Evolutionary conservation across 2,888 invertebrate species (phyloP), one percentile per base, ranked within the genome.

Genomic region (Sphecodes monilicornis): DNA sequence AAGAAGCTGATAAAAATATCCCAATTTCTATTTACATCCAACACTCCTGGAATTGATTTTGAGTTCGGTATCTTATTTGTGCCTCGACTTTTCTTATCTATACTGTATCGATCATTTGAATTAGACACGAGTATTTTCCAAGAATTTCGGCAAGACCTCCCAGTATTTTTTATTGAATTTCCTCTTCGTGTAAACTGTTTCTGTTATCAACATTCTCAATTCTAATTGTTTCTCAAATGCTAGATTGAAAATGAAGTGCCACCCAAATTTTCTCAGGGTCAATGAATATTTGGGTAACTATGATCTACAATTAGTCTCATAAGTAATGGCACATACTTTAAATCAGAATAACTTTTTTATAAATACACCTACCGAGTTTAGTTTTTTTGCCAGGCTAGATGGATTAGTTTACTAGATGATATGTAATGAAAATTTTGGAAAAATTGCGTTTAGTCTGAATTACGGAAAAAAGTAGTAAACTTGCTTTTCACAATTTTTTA

Each of bases 21-120:
- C 39, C n/a, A 0, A 1, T 18, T 41, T 29, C 41, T 66, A 32
- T 41, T 46, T 43, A 26, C n/a, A 39, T 54, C 6, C 16, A 18
- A 36, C 36, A 41, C 57, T 6, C 1, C n/a, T 5, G 60, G 16
- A 16, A 60, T 71, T 36, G 22, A 36, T 1, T 29, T 70, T 32
- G 2, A 41, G 13, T 22, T 54, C 10, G 22, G n/a, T 71, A 75
- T 70, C 64, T 75, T 54, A 39, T 50, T 78, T 78, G 13, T 41
- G 16, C 1, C 10, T 36, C 11, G 76, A 77, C 54, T 66, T 36
- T n/a, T 73, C n/a, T 16, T 41, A 39, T 54, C 13, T 13, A 32
- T 39, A 36, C 43, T 16, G 10, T 29, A 16, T 16, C 66, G 46
- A 66, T 68, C 26, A 26, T 16, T 36, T 18, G 36, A 46, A 50